Percentiles rank a stretch among this genome's conserved stretches.
These are phyloP conservation scores for Eulithis testata DNA, from an alignment of 2,888 invertebrate species.

Conservation along the genomic window DNA sequence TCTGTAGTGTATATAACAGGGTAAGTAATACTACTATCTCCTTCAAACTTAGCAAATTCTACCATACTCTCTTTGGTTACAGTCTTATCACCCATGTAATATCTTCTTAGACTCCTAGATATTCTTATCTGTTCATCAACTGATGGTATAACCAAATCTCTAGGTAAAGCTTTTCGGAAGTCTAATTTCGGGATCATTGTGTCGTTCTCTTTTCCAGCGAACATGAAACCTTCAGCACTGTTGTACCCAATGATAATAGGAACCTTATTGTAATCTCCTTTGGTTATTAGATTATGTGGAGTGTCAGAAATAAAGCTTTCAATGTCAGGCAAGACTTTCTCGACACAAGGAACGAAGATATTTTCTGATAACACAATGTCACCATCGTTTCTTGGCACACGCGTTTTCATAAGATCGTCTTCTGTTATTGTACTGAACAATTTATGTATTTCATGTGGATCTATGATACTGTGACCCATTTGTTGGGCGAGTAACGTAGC, in stretches of 20 bases:
- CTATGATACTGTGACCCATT: conserved; percentile 57
- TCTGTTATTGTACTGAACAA: conserved; percentile 57
- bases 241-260: conserved; percentile 73
- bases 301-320: conserved; percentile 63
- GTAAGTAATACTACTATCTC: conserved; percentile 67
- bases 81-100: conserved; percentile 73
- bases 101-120: conserved; percentile 58
- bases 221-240: conserved; percentile 71
- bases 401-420: conserved; percentile 55
- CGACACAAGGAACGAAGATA: conserved; percentile 74
- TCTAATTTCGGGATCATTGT: conserved; percentile 64
- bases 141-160: conserved; percentile 62
- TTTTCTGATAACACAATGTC: conserved; percentile 71
- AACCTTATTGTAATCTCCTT: conserved; percentile 62
- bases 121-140: conserved; percentile 51
- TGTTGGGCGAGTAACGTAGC: conserved; percentile 62
- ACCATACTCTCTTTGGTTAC: conserved; percentile 61
- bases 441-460: conserved; percentile 62
- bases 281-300: conserved; percentile 64
- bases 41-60: conserved; percentile 68
- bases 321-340: conserved; percentile 52
- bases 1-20: conserved; percentile 64
- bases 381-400: conserved; percentile 67
- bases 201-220: conserved; percentile 72
- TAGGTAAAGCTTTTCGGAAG: conserved; percentile 62